Evolutionary conservation across 2,888 invertebrate species (phyloP).

Genomic region (Napeogenes sylphis): DNA sequence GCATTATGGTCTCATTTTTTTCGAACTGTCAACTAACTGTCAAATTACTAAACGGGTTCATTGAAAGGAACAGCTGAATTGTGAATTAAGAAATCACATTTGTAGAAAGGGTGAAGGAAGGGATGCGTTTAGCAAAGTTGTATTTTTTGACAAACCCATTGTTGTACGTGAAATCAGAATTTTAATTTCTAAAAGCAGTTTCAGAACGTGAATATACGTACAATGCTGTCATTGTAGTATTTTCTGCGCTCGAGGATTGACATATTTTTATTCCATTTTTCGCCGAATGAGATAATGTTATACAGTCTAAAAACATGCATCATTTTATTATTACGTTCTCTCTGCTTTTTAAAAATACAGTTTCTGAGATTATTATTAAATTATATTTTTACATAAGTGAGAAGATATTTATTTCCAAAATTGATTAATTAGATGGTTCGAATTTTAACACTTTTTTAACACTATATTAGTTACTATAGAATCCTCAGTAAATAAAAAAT

Average conservation of each 20-base stretch:
- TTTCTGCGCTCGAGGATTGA: conserved; percentile 40
- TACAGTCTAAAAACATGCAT: neutral
- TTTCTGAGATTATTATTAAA: too few species aligned
- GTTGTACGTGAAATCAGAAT: conserved; percentile 52
- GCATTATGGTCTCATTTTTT: conserved; percentile 34
- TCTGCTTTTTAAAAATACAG: too few species aligned
- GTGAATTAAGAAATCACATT: conserved; percentile 53
- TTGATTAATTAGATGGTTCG: too few species aligned
- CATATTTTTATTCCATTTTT: conserved; percentile 30
- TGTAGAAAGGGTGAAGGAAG: conserved; percentile 40
- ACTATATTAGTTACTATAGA: too few species aligned
- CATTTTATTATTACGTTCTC: too few species aligned
- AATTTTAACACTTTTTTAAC: too few species aligned
- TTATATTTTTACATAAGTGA: too few species aligned
- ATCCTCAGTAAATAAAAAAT: too few species aligned
- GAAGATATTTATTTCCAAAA: too few species aligned
- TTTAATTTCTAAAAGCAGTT: conserved; percentile 19
- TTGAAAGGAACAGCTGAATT: conserved; percentile 58
- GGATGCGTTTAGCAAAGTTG: conserved; percentile 54
- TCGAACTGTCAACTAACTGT: conserved; percentile 62
- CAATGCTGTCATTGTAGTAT: conserved; percentile 42
- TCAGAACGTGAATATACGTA: conserved; percentile 5
- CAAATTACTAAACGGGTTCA: conserved; percentile 65
- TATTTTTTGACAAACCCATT: conserved; percentile 64
- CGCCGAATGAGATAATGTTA: conserved; percentile 10